A percentile compares a stretch with the other conserved stretches of the same genome.
phyloP scores from a whole-genome alignment of 1,140 invertebrate genomes.

The Trichonephila inaurata region DNA sequence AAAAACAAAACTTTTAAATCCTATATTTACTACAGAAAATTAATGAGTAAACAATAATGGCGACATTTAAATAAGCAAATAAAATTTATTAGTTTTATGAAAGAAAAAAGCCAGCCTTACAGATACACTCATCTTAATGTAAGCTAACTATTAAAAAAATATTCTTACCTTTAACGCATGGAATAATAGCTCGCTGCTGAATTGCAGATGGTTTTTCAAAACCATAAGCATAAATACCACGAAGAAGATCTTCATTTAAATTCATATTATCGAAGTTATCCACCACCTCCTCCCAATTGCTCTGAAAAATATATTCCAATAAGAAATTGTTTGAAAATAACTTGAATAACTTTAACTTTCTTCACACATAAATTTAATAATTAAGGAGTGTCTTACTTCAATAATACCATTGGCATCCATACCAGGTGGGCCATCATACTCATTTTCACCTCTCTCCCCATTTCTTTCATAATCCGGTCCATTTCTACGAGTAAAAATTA shows the following conservation, averaged over 20 bases:
- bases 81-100: no score
- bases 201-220: slow-evolving; percentile 99
- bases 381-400: slow-evolving; percentile 81
- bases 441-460: slow-evolving; percentile 57
- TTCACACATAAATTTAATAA: neutral
- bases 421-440: slow-evolving; percentile 84
- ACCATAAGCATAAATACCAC: slow-evolving; percentile 99
- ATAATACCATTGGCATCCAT: slow-evolving; percentile 91
- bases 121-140: no score
- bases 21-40: no score
- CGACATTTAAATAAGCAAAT: no score
- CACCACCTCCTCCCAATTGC: slow-evolving; percentile 90
- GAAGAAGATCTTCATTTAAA: slow-evolving; percentile 89
- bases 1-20: no score
- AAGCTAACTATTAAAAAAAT: no score
- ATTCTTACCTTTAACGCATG: slow-evolving; percentile 88
- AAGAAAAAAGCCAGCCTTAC: no score
- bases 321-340: no score
- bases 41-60: no score
- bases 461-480: slow-evolving; percentile 74
- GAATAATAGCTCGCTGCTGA: slow-evolving; percentile 99
- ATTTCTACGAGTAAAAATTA: slow-evolving; percentile 66
- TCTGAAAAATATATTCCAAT: slow-evolving; percentile 67
- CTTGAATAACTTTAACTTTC: neutral
- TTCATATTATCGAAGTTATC: slow-evolving; percentile 99